Evolutionary conservation across 2,113 vertebrate genomes (phyloP), one percentile per base, ranked within the genome.

Genomic region (Atrichornis clamosus): DNA sequence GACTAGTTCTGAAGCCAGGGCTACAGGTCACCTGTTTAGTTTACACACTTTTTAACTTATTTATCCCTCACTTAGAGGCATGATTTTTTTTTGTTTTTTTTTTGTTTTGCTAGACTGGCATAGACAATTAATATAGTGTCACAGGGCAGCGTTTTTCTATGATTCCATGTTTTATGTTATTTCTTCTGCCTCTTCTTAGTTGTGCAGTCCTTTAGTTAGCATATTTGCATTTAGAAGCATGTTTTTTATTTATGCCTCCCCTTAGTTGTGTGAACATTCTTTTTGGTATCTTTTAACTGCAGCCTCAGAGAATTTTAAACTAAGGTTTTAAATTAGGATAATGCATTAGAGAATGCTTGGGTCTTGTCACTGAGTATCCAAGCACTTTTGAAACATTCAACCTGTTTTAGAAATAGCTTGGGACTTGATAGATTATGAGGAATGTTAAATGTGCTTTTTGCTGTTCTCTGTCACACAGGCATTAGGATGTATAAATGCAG

Each of bases 21-120:
- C 64, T 90, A 65, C 84, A 90, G 80, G 64, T 96, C 87, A 95
- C 52, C 42, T 92, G 16, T 47, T 94, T 59, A 75, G 67, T 93
- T 90, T 62, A 50, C 10, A 33, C 17, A 50, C 21, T 52, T 67
- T 55, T 20, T 11, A 79, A 55, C 27, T 64, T 37, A 58, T 32
- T 92, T 89, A 63, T 76, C 17, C 17, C 9, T 56, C 44, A 42
- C 12, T 63, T 93, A 50, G 53, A 81, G 58, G 6, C 22, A 59
- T 21, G 10, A 18, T 42, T 21, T 47, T 74, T 53, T 33, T 64
- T 78, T 55, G 63, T 78, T 42, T 21, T 47, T 74, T 53, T 33
- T 64, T 78, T 55, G 63, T 78, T 70, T 59, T 11, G 2, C 33
- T 76, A 50, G 39, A 72, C 47, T 47, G 77, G 10, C 28, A 20